Percentiles rank a stretch among this genome's conserved stretches.
phyloP scores from a whole-genome alignment of 2,888 invertebrate genomes.

The Cryptocephalus primarius region DNA sequence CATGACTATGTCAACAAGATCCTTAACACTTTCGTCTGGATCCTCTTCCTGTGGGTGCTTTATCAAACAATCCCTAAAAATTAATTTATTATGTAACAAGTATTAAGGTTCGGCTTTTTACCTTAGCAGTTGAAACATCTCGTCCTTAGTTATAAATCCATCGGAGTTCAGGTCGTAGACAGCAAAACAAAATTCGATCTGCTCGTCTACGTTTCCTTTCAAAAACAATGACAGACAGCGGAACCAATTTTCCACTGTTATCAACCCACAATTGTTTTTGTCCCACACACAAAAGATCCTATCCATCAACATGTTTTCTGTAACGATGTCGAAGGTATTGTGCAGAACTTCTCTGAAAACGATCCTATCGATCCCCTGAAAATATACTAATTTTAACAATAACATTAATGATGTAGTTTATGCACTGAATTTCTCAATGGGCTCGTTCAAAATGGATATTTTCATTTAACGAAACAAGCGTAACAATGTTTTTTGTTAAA shows the following conservation, averaged over 20 bases:
- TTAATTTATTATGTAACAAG: background rate
- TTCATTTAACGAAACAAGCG: background rate
- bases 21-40: conserved; percentile 60
- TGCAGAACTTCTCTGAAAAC: conserved; percentile 55
- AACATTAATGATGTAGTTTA: background rate
- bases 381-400: conserved; percentile 5
- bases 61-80: conserved; percentile 43
- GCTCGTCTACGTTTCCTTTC: conserved; percentile 52
- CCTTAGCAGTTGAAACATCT: conserved; percentile 59
- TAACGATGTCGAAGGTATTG: conserved; percentile 55
- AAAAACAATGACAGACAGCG: conserved; percentile 58
- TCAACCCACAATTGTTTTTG: conserved; percentile 40
- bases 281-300: conserved; percentile 55
- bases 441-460: background rate
- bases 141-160: conserved; percentile 59
- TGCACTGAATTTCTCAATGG: background rate
- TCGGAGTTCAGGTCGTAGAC: conserved; percentile 63
- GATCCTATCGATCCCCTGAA: conserved; percentile 38
- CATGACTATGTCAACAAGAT: conserved; percentile 60
- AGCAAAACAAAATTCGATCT: conserved; percentile 55
- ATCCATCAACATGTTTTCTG: conserved; percentile 60
- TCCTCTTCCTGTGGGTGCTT: conserved; percentile 65
- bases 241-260: conserved; percentile 51
- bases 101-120: conserved; percentile 9
- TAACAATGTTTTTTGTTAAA: too few species aligned